A percentile compares a stretch with the other conserved stretches of the same genome.
phyloP scores from a whole-genome alignment of 92 coral and sea anemone genomes.

The Nematostella vectensis region DNA sequence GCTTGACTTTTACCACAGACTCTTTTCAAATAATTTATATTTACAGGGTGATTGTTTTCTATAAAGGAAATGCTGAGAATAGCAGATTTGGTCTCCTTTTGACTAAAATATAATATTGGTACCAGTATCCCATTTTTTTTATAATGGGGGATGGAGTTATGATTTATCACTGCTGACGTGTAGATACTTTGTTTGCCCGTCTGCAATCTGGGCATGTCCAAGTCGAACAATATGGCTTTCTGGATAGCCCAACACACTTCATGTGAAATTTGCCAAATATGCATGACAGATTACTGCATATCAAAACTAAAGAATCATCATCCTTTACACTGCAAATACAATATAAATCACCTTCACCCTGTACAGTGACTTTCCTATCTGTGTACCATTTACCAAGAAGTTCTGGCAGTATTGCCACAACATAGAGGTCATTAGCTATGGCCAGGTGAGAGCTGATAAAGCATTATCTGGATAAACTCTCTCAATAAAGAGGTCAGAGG shows the following conservation, averaged over 20 bases:
- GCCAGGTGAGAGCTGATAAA: conserved; percentile 38
- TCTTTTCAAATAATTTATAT: no score
- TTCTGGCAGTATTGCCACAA: conserved; percentile 45
- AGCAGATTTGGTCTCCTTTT: no score
- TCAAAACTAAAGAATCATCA: conserved; percentile 27
- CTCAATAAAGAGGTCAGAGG: conserved; percentile 32
- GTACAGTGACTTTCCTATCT: conserved; percentile 5
- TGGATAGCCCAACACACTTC: conserved; percentile 41
- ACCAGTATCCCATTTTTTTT: no score
- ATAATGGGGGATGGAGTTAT: neutral
- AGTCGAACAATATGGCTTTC: conserved; percentile 13
- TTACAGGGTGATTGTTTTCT: no score
- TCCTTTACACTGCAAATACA: conserved; percentile 25
- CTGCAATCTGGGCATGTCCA: conserved; percentile 48
- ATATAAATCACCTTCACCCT: conserved; percentile 15
- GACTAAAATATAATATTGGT: no score
- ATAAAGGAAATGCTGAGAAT: no score
- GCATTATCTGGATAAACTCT: conserved; percentile 31
- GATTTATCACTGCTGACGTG: neutral
- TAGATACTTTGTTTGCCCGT: conserved; percentile 12
- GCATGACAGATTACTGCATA: conserved; percentile 26
- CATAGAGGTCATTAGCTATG: conserved; percentile 40
- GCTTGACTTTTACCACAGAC: no score
- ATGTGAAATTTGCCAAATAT: conserved; percentile 32
- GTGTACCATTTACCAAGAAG: conserved; percentile 57